A percentile compares a stretch with the other conserved stretches of the same genome.
phyloP scores from a whole-genome alignment of 2,113 vertebrate species.

The Acanthochromis polyacanthus region DNA sequence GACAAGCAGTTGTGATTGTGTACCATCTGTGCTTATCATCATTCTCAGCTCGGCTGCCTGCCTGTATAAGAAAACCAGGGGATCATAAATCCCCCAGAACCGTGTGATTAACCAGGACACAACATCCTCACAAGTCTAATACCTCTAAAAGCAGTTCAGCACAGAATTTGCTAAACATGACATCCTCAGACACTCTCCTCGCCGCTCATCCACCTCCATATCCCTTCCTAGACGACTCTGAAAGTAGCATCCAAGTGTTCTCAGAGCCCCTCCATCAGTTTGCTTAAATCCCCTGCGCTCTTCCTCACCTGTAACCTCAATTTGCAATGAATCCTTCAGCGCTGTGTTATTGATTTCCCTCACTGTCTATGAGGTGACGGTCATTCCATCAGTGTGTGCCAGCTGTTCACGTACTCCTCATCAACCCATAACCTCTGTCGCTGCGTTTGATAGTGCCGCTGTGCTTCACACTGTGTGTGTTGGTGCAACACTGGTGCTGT shows the following conservation, averaged over 20 bases:
- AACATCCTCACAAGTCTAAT: neutral
- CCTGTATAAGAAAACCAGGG: too few relatives aligned
- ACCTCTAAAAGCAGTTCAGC: constrained; percentile 11
- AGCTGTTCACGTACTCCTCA: constrained; percentile 35
- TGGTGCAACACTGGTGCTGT: neutral
- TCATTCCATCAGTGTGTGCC: constrained; percentile 25
- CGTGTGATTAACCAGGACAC: too few relatives aligned
- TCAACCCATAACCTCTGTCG: constrained; percentile 15
- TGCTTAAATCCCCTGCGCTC: neutral
- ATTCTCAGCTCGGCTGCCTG: too few relatives aligned
- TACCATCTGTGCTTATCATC: too few relatives aligned
- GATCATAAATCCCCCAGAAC: too few relatives aligned
- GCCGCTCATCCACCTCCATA: constrained; percentile 8
- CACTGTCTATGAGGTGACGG: constrained; percentile 23
- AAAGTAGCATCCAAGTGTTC: neutral
- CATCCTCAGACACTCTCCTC: constrained; percentile 13
- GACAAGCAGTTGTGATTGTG: too few relatives aligned
- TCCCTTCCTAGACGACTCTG: constrained; percentile 18
- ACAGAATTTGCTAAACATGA: constrained; percentile 5
- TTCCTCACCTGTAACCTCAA: constrained; percentile 36
- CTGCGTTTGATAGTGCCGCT: neutral
- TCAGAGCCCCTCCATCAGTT: constrained; percentile 28
- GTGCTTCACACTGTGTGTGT: neutral
- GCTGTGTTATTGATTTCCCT: constrained; percentile 35
- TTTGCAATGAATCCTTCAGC: constrained; percentile 41